A percentile compares a stretch with the other conserved stretches of the same genome.
Evolutionary conservation across 2,113 vertebrate genomes (phyloP).

Genomic region (Muntiacus muntjak): DNA sequence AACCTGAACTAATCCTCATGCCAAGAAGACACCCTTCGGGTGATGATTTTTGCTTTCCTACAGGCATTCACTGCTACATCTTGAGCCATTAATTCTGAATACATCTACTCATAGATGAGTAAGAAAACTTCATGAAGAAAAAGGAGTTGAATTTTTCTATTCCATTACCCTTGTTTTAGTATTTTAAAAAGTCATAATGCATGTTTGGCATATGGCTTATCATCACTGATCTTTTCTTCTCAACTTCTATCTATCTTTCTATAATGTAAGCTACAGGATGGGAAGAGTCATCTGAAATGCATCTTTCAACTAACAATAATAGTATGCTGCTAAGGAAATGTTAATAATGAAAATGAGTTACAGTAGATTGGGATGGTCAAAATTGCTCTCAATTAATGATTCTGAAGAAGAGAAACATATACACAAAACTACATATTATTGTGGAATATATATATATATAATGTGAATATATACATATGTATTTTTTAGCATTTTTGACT

Average conservation of each 20-base stretch:
- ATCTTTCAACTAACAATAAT: background rate
- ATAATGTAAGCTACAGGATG: background rate
- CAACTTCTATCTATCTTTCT: background rate
- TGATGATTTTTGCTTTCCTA: background rate
- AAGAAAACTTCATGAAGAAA: background rate
- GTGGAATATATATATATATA: background rate
- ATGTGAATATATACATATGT: background rate
- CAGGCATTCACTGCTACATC: background rate
- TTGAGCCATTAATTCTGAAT: background rate
- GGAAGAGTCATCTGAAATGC: background rate
- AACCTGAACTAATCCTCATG: background rate
- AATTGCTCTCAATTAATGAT: background rate
- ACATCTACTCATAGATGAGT: background rate
- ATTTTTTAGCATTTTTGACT: background rate
- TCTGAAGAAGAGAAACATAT: background rate
- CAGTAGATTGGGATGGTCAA: background rate
- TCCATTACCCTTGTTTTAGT: background rate
- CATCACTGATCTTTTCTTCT: background rate
- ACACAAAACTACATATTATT: background rate
- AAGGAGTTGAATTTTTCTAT: background rate
- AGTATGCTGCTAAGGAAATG: background rate
- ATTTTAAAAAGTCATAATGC: background rate
- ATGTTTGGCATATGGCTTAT: background rate
- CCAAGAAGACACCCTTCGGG: background rate
- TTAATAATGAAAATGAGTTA: background rate